Evolutionary conservation across 2,113 vertebrate species (phyloP).

Genomic region (Pangasianodon gigas): DNA sequence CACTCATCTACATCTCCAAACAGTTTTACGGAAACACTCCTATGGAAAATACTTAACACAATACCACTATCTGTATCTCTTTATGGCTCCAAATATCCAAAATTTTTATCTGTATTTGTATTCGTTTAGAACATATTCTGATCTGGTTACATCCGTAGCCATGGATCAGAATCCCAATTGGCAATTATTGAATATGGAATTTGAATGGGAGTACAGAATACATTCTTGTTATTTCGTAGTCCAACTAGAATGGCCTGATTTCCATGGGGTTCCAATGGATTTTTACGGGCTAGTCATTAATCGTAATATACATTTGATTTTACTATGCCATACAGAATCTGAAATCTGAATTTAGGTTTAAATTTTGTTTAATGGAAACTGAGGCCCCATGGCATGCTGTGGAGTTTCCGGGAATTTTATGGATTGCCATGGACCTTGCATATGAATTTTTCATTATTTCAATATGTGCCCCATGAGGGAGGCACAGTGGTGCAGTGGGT

Average conservation of each 20-base stretch:
- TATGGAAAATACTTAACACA: neutral
- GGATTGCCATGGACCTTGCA: neutral
- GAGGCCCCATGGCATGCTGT: neutral
- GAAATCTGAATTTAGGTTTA: neutral
- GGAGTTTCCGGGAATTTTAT: neutral
- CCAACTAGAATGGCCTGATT: neutral
- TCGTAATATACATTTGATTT: neutral
- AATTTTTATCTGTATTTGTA: neutral
- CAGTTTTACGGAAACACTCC: neutral
- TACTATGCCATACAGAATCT: neutral
- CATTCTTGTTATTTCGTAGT: neutral
- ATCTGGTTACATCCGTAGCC: neutral
- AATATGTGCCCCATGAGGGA: neutral
- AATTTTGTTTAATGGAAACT: neutral
- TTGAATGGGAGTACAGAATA: neutral
- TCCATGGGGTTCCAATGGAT: neutral
- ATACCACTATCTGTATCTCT: neutral
- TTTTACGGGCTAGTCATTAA: neutral
- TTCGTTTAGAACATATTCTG: neutral
- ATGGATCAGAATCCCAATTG: neutral
- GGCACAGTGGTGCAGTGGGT: neutral
- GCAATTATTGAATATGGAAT: neutral
- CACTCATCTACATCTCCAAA: neutral
- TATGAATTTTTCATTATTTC: slow-evolving; percentile 25
- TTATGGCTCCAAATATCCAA: neutral